Evolutionary conservation across 2,888 invertebrate species (phyloP), one percentile per base, ranked within the genome.

Genomic region (Pheosia gnoma): DNA sequence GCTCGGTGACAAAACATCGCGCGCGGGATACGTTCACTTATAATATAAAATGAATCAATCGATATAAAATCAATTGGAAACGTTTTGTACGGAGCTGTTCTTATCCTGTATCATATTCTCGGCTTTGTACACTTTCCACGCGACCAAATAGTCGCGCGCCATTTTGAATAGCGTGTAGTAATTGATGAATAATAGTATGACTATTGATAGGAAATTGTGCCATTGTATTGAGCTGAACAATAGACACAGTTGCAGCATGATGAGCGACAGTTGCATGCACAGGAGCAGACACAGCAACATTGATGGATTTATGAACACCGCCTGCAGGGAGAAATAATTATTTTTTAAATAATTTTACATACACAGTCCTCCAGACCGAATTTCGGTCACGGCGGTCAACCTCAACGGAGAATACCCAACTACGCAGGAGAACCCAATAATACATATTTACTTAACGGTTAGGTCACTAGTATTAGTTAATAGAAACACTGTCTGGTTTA

Each of bases 131-230:
- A 98, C 95, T 81, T 96, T 96, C 94, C 96, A 96, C 59, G 98
- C 96, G 43, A 99, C 96, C 5, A 98, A 91, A 82, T 97, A 98
- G 87, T 98, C 98, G 54, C 99, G 95, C 43, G 96, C 94, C 72
- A 98, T 94, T 89, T 98, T 98, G 86, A 98, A 99, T 55, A 99
- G 94, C 0, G 98, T 97, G 81, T 97, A 97, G 89, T 98, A 98
- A 88, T 98, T 99, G 68, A 97, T 97, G 82, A 98, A 96, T 47
- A 98, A 95, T 57, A 99, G 94, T 65, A 98, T 94, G 5, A 97
- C 96, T 77, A 98, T 94, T 3, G 98, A 97, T 57, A 99, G 87
- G 65, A 98, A 96, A 84, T 98, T 97, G 90, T 98, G 97, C 99
- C 99, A 99, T 75, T 98, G 97, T 51, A 96, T 95, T 13, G 97